Evolutionary conservation across 2,888 invertebrate genomes (phyloP).

Genomic region (Hyposoter didymator): DNA sequence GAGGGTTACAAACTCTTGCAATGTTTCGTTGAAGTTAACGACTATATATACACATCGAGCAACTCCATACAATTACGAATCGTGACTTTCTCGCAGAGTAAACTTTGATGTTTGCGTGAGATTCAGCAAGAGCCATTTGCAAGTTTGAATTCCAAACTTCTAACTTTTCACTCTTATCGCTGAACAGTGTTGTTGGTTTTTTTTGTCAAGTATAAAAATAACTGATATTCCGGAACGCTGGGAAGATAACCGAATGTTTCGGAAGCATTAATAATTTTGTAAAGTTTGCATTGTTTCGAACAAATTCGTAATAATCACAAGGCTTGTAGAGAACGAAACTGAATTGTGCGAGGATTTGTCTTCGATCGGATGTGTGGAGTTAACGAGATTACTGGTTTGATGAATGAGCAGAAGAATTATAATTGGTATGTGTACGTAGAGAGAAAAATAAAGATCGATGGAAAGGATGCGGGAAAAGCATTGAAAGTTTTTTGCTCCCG

Average conservation of each 20-base stretch:
- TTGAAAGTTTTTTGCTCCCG: constrained; percentile 41
- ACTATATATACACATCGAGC: neutral
- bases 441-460: neutral
- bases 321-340: neutral
- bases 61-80: neutral
- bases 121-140: constrained; percentile 1
- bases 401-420: constrained; percentile 44
- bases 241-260: neutral
- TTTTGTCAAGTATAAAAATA: neutral
- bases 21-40: neutral
- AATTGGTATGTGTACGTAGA: constrained; percentile 15
- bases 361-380: constrained; percentile 20
- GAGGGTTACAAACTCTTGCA: neutral
- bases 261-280: neutral
- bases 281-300: neutral
- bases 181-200: neutral
- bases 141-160: neutral
- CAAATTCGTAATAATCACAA: neutral
- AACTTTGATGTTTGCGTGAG: neutral
- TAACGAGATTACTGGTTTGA: constrained; percentile 41
- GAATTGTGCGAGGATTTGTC: constrained; percentile 1
- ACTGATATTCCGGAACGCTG: too few relatives aligned
- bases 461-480: constrained; percentile 28
- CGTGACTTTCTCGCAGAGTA: neutral
- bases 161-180: neutral